phyloP scores from a whole-genome alignment of 2,888 invertebrate genomes.

The Didymodactylos carnosus region DNA sequence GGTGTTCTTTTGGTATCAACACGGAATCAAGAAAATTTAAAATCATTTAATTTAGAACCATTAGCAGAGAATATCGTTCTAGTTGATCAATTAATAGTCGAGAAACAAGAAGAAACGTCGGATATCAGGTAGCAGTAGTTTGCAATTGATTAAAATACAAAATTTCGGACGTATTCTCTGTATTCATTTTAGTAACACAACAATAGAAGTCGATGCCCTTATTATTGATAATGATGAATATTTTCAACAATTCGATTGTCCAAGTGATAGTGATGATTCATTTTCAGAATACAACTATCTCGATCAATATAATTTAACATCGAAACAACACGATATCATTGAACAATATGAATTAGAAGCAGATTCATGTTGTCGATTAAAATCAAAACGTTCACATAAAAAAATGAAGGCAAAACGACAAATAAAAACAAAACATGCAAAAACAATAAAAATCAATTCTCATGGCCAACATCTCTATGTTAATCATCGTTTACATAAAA shows the following conservation, averaged over 20 bases:
- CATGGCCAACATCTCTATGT: neutral
- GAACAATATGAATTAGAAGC: neutral
- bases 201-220: too few species aligned
- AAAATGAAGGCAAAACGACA: neutral
- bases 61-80: too few species aligned
- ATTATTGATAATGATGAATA: neutral
- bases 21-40: too few species aligned
- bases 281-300: neutral
- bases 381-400: neutral
- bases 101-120: too few species aligned
- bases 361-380: too few species aligned
- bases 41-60: too few species aligned
- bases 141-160: too few species aligned
- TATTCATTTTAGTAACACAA: too few species aligned
- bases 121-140: too few species aligned
- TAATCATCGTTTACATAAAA: neutral
- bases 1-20: too few species aligned
- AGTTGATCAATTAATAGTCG: too few species aligned
- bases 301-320: neutral
- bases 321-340: neutral
- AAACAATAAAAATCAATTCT: neutral
- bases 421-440: neutral
- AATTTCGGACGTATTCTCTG: too few species aligned
- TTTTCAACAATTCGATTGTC: neutral
- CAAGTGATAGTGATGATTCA: neutral